A percentile compares a stretch with the other conserved stretches of the same genome.
phyloP scores from a whole-genome alignment of 2,888 invertebrate species.

The Acheta domesticus region DNA sequence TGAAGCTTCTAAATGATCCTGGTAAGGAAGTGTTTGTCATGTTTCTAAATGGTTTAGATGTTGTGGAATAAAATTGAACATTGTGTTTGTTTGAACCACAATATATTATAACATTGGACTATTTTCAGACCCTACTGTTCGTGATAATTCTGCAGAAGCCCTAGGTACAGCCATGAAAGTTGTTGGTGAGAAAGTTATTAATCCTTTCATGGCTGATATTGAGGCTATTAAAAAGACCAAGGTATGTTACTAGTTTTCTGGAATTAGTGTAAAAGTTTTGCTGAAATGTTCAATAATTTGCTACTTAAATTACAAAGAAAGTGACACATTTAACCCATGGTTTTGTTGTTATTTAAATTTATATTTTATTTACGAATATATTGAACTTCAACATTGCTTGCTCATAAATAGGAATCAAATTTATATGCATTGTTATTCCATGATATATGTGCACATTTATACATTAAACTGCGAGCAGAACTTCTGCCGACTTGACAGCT shows the following conservation, averaged over 20 bases:
- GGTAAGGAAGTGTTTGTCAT: constrained; percentile 48
- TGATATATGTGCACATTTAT: no score
- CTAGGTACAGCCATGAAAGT: constrained; percentile 91
- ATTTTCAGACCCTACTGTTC: constrained; percentile 75
- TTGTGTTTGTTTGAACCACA: background rate
- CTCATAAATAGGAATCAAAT: no score
- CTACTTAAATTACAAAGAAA: background rate
- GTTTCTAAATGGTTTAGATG: no score
- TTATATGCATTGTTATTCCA: no score
- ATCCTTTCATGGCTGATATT: constrained; percentile 80
- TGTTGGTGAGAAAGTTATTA: constrained; percentile 86
- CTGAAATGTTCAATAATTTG: constrained; percentile 3
- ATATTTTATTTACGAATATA: constrained; percentile 12
- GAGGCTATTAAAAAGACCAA: constrained; percentile 90
- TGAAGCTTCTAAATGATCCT: constrained; percentile 75
- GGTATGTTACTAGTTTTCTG: constrained; percentile 44
- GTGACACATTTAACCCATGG: no score
- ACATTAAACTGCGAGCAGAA: no score
- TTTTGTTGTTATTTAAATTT: background rate
- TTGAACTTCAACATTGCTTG: no score
- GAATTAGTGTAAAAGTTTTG: background rate
- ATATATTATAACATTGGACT: background rate
- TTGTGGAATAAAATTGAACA: no score
- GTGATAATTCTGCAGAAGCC: constrained; percentile 90
- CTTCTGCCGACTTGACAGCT: no score